These are phyloP conservation scores for Latrodectus hesperus DNA, from an alignment of 2,888 invertebrate genomes.

Conservation along the genomic window DNA sequence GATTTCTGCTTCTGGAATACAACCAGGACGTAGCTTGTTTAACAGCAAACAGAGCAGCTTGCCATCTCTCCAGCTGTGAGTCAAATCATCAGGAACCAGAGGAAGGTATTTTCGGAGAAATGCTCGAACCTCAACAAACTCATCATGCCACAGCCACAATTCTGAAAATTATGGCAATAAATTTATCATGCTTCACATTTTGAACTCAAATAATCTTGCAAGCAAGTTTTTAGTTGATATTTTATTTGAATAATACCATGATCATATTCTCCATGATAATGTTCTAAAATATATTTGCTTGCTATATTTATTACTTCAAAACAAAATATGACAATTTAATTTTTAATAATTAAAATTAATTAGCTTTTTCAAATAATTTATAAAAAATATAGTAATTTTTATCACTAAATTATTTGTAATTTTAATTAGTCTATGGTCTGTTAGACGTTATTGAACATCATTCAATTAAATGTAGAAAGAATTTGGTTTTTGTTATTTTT, in stretches of 20 bases:
- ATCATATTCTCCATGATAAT: no score
- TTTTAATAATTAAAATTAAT: neutral
- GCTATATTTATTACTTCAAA: neutral
- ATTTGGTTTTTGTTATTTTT: no score
- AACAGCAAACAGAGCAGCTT: conserved; percentile 74
- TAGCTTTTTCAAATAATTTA: no score
- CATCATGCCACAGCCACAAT: conserved; percentile 25
- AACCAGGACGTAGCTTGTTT: conserved; percentile 74
- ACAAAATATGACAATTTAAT: neutral
- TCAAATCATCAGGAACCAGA: conserved; percentile 71
- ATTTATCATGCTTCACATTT: neutral
- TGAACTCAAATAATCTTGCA: neutral
- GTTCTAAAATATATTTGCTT: neutral
- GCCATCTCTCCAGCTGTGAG: conserved; percentile 74
- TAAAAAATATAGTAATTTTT: no score
- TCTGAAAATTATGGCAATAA: conserved; percentile 14
- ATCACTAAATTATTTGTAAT: no score
- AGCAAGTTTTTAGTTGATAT: neutral
- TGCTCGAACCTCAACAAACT: conserved; percentile 37
- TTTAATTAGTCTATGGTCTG: no score
- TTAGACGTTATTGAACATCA: no score
- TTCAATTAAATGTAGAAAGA: no score
- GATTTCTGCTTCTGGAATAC: conserved; percentile 74
- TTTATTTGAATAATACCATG: neutral
- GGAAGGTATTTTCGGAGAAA: conserved; percentile 64